Base-by-base conservation (phyloP, 37 sponge, comb jelly and placozoan species). In the Geodia barretti region DNA sequence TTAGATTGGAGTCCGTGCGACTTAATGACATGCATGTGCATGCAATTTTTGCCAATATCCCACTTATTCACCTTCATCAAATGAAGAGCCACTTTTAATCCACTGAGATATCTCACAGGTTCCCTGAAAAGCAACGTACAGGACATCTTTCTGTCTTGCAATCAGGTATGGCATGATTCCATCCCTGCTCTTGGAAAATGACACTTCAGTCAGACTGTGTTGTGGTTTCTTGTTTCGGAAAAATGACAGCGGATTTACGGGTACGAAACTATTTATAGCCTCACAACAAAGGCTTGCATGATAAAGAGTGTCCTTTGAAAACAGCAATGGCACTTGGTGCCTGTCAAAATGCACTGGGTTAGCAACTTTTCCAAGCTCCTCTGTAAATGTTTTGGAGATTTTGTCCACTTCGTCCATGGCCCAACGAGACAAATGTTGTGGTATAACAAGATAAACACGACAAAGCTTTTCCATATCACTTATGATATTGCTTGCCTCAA, bases 211-310 rank as follows among this genome's bases (percentile, higher is more conserved):
- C 21, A 75, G 60, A 30, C 4, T 34, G 38, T 75, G 76, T 8
- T 17, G 7, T 17, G 54, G 54, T 47, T 7, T 17, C 54, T 75
- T 47, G 38, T 75, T 38, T 75, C 26, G 11, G 21, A n/a, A 26
- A 34, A 75, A 75, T 21, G n/a, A n/a, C n/a, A n/a, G n/a, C n/a
- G n/a, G n/a, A n/a, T n/a, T n/a, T n/a, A n/a, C n/a, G n/a, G n/a
- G n/a, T n/a, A n/a, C n/a, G n/a, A n/a, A n/a, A n/a, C n/a, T n/a
- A n/a, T 62, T 61, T 29, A 60, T 62, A 58, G 76, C 76, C 9
- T 31, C 11, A 34, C 76, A 37, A 60, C 76, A 75, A 7, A 75
- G 62, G 31, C 60, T 60, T 29, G 76, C 76, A 32, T 75, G 76
- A 29, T 75, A 75, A 14, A 75, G 11, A 2, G 60, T 29, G 3